Evolutionary conservation across 2,113 vertebrate genomes (phyloP).

Genomic region (Ptilorrhoa leucosticta): DNA sequence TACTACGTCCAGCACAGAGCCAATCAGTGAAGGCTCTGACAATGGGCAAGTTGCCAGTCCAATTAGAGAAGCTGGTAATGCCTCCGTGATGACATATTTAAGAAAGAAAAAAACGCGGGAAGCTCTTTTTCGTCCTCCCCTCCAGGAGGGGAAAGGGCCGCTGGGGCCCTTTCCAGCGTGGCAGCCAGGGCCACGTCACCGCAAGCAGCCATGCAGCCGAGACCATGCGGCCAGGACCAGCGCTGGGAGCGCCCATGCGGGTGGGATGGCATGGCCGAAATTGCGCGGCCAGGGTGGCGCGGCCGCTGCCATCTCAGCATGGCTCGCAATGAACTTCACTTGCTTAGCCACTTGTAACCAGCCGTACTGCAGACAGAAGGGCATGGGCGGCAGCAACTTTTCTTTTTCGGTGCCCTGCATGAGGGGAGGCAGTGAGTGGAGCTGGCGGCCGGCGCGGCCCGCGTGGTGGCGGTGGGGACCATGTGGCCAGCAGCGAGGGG

Average conservation of each 20-base stretch:
- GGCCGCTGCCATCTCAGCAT: neutral
- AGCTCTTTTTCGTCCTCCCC: neutral
- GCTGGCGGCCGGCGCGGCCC: accelerated
- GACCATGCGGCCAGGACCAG: neutral
- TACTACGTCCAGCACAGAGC: neutral
- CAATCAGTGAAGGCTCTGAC: neutral
- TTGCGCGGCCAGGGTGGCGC: accelerated
- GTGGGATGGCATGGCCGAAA: accelerated
- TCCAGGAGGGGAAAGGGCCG: neutral
- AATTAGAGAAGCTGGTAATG: neutral
- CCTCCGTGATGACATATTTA: neutral
- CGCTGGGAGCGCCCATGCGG: accelerated
- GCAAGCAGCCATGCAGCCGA: neutral
- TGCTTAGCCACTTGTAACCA: neutral
- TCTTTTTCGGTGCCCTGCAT: neutral
- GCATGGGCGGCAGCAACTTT: neutral
- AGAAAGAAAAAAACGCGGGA: neutral
- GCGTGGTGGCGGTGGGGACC: accelerated
- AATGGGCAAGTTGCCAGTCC: neutral
- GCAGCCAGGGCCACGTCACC: accelerated
- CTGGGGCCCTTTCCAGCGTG: neutral
- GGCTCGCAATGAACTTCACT: neutral
- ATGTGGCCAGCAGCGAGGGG: neutral
- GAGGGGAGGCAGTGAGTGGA: neutral
- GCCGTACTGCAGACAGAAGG: neutral